Conservation (phyloP, 2,113 vertebrate species). For the Silurus glanis region DNA sequence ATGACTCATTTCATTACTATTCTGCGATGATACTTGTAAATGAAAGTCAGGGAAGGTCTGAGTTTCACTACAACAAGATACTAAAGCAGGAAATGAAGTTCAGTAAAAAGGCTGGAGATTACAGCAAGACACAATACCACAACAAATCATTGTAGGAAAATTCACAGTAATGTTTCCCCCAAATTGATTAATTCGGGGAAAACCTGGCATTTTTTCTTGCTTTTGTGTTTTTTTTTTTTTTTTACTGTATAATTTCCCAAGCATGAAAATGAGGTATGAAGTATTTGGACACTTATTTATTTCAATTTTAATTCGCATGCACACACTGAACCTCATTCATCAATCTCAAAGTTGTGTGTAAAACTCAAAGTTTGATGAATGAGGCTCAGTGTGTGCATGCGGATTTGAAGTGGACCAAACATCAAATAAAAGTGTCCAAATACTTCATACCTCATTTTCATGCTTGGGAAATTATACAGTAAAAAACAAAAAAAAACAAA, state of each 20-base stretch:
- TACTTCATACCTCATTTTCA: neutral
- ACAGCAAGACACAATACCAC: slow-evolving; percentile 27
- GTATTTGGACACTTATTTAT: neutral
- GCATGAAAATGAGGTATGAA: neutral
- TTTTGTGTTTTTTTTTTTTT: neutral
- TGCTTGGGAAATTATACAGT: neutral
- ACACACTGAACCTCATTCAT: neutral
- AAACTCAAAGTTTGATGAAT: neutral
- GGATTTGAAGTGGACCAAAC: neutral
- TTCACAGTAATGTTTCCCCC: neutral
- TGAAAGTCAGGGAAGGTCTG: neutral
- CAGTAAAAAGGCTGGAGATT: neutral
- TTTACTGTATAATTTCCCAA: neutral
- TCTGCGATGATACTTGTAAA: neutral
- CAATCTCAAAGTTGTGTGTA: neutral
- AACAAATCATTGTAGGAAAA: slow-evolving; percentile 4
- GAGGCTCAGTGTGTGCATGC: neutral
- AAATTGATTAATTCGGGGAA: slow-evolving; percentile 7
- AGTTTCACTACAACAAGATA: neutral
- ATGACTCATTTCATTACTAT: slow-evolving; percentile 3
- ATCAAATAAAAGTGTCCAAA: neutral
- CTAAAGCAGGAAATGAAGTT: slow-evolving; percentile 3
- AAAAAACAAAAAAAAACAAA: neutral
- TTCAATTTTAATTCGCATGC: neutral
- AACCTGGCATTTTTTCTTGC: neutral